Evolutionary conservation across 1,140 invertebrate genomes (phyloP), one percentile per base, ranked within the genome.

Genomic region (Apocrypta bakeri): DNA sequence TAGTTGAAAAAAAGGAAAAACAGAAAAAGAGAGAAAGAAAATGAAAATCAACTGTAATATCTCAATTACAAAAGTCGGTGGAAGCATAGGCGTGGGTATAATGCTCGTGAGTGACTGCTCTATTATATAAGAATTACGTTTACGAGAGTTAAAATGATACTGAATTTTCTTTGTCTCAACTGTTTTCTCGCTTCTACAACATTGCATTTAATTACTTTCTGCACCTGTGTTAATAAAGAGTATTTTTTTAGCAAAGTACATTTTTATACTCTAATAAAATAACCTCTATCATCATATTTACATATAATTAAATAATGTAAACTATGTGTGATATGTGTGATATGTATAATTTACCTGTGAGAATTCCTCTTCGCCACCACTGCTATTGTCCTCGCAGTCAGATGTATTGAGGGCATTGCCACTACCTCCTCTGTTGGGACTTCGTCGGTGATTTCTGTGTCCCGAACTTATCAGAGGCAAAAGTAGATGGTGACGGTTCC

Each of bases 321-420:
- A n/a, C n/a, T n/a, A n/a, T n/a, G n/a, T n/a, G n/a, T n/a, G n/a
- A n/a, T n/a, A n/a, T n/a, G n/a, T n/a, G n/a, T n/a, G n/a, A n/a
- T n/a, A n/a, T n/a, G n/a, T n/a, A n/a, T n/a, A n/a, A 4, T n/a
- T 82, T 77, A 92, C 91, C 86, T 92, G 91, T 31, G 87, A 87
- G 66, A 91, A 91, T 80, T 92, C 91, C 37, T 92, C 91, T 31
- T 93, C 92, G 1, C 90, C 92, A 74, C 92, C 90, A 84, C 92
- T 93, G 84, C 91, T 93, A 76, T 92, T 92, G 83, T 91, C 91
- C 73, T 93, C 92, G 84, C 90, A 92, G 88, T 94, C 89, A 77
- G 93, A 91, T 80, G 89, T 85, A 82, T 91, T 88, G 86, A 91
- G 81, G 42, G 68, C 61, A 24, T 69, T 69, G 29, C n/a, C 56